Base-by-base conservation (phyloP, 2,113 vertebrate genomes). In the Phrynocephalus versicolor region DNA sequence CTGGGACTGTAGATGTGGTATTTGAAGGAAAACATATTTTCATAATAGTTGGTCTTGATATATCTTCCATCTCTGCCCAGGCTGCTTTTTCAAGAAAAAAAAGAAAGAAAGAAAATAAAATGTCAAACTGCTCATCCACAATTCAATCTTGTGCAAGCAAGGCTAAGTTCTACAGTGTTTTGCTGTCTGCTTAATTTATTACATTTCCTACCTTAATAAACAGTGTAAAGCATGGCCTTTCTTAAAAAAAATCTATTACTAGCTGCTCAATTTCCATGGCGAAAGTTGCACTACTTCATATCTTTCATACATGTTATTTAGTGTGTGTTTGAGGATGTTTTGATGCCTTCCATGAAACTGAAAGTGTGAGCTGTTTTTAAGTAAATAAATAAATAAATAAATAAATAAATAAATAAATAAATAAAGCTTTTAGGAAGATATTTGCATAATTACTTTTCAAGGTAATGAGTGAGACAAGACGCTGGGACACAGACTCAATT, bases 391-490 rank as follows among this genome's bases (percentile, higher is more conserved):
- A 85, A 93, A 82, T 91, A 85, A 92, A 93, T n/a, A n/a, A n/a
- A n/a, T n/a, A n/a, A n/a, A n/a, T n/a, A 51, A 51, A 51, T 51
- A 90, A 94, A 90, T 92, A 93, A 93, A 82, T 92, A 85, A 93
- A 82, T 91, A 85, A 92, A 93, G 87, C 27, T 51, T 67, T 65
- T 55, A 69, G 37, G 78, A 71, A 78, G 72, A 76, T 88, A 93
- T 89, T 89, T 90, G 72, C 90, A 90, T 93, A 92, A 95, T 93
- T 90, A 88, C 81, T 93, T 94, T 83, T 90, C 89, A 90, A 90
- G 87, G 88, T 92, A 94, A 93, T 92, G 90, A 94, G 81, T 69
- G 41, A 55, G 88, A 92, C 85, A 88, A 89, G 89, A 91, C 74
- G 85, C 87, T 91, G 89, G 89, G 41, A 78, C 87, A 70, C 87